Conservation (phyloP, 2,888 invertebrate species). For the Andrena hattorfiana region DNA sequence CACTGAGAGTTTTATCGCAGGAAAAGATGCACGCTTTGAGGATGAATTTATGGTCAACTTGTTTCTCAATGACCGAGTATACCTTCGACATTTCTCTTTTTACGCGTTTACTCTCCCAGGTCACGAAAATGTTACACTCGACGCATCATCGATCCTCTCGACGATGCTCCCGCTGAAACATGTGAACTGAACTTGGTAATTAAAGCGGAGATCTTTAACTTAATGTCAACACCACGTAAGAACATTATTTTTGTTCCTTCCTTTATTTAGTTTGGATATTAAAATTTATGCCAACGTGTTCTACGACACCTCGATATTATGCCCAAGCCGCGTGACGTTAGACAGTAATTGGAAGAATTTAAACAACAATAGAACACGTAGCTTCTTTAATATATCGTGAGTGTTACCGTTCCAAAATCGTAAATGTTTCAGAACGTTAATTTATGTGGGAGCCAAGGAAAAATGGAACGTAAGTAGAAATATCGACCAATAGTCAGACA, state of each 20-base stretch:
- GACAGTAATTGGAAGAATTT: not conserved
- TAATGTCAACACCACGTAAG: not conserved
- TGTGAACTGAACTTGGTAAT: not conserved
- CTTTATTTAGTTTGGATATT: not conserved
- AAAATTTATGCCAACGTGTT: not conserved
- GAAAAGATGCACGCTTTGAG: not conserved
- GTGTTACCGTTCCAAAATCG: too few species aligned
- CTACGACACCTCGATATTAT: not conserved
- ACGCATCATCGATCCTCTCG: not conserved
- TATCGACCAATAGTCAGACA: too few species aligned
- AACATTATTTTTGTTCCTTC: not conserved
- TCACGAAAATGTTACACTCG: slow-evolving; percentile 1
- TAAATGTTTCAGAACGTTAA: too few species aligned
- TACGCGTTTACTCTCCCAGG: not conserved
- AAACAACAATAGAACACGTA: not conserved
- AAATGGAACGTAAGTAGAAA: too few species aligned
- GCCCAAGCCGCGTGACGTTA: not conserved
- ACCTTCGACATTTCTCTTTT: slow-evolving; percentile 6
- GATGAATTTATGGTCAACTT: not conserved
- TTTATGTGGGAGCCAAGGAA: too few species aligned
- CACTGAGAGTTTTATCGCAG: not conserved
- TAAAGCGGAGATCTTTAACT: not conserved
- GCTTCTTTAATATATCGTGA: too few species aligned
- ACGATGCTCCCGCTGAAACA: not conserved
- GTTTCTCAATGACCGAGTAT: not conserved